Evolutionary conservation across 2,888 invertebrate genomes (phyloP).

Genomic region (Phaedon cochleariae): DNA sequence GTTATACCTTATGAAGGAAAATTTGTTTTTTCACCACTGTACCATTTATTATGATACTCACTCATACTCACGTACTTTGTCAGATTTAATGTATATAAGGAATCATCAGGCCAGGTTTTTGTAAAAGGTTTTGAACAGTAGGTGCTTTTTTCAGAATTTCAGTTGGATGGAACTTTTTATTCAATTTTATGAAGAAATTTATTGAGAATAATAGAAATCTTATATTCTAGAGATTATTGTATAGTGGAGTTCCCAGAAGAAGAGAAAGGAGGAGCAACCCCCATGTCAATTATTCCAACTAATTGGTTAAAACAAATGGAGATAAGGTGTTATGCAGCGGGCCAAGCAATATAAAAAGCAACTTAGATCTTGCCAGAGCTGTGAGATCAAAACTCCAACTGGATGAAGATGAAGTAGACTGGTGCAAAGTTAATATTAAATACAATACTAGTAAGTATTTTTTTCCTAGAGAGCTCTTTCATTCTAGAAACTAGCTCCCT

Average conservation of each 20-base stretch:
- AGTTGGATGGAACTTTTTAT: neutral
- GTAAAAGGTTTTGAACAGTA: no score
- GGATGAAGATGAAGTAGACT: neutral
- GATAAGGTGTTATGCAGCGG: conserved; percentile 1
- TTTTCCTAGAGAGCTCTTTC: no score
- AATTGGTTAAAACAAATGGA: neutral
- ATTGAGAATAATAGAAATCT: neutral
- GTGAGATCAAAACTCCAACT: neutral
- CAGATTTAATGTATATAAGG: no score
- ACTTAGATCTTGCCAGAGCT: neutral
- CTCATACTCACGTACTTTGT: no score
- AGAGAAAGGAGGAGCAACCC: neutral
- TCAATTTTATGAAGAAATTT: neutral
- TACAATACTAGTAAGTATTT: no score
- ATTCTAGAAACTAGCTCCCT: no score
- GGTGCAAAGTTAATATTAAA: neutral
- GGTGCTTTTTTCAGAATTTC: no score
- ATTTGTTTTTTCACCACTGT: no score
- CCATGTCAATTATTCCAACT: conserved; percentile 1
- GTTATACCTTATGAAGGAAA: neutral
- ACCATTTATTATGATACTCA: no score
- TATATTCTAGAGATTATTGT: no score
- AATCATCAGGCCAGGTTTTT: no score
- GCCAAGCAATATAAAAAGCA: neutral
- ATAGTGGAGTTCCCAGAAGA: no score